A percentile compares a stretch with the other conserved stretches of the same genome.
Conservation (phyloP, 2,888 invertebrate genomes). For the Drosophila eohydei region DNA sequence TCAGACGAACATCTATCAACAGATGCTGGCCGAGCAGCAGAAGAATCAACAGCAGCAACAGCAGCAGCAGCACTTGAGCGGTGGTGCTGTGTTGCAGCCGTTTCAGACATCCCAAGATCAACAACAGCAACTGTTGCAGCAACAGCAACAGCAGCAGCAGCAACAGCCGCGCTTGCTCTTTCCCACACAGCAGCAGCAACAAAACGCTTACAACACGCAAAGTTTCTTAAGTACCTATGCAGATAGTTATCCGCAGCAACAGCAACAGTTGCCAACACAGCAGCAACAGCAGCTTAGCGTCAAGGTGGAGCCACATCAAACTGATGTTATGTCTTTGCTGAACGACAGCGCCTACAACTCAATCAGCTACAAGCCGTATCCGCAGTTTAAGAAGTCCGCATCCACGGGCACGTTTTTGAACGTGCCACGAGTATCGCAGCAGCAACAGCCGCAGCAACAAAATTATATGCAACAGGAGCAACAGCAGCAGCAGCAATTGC, state of each 20-base stretch:
- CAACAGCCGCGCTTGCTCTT: constrained; percentile 63
- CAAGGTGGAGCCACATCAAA: constrained; percentile 78
- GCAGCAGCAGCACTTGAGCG: constrained; percentile 65
- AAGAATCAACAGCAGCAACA: constrained; percentile 79
- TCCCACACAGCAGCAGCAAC: constrained; percentile 55
- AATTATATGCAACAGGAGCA: constrained; percentile 70
- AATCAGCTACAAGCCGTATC: constrained; percentile 82
- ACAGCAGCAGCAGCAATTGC: constrained; percentile 48
- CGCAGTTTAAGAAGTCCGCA: constrained; percentile 82
- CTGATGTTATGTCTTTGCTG: constrained; percentile 79
- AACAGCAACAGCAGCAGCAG: constrained; percentile 50
- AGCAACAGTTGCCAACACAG: constrained; percentile 37
- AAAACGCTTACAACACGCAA: constrained; percentile 56
- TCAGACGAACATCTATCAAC: constrained; percentile 85
- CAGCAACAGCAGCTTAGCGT: constrained; percentile 71
- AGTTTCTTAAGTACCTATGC: constrained; percentile 53
- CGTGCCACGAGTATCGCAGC: constrained; percentile 69
- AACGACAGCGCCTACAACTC: constrained; percentile 60
- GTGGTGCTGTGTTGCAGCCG: constrained; percentile 62
- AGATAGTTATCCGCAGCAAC: constrained; percentile 64
- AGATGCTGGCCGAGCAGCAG: constrained; percentile 84
- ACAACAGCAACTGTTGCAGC: constrained; percentile 63
- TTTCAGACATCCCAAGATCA: constrained; percentile 74
- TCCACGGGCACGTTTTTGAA: constrained; percentile 83
- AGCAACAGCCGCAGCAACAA: constrained; percentile 60